Percentiles rank a stretch among this genome's conserved stretches.
Conservation (phyloP, 2,888 invertebrate species). For the Erebia aethiops region DNA sequence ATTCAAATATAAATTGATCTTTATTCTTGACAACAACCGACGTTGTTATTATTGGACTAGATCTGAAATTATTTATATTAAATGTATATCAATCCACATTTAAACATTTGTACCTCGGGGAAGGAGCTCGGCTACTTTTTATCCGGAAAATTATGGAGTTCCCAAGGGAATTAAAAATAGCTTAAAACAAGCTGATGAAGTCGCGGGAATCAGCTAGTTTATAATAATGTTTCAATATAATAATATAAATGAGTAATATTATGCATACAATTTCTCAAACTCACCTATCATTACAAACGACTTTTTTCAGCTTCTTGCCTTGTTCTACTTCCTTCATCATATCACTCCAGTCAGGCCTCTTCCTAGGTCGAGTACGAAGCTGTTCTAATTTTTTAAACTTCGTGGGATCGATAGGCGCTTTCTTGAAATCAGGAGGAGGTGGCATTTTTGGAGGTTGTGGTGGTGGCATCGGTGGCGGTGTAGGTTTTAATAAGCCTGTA, state of each 20-base stretch:
- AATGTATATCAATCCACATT: too few species aligned
- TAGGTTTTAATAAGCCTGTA: slow-evolving; percentile 73
- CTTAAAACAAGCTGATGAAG: too few species aligned
- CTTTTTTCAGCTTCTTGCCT: slow-evolving; percentile 90
- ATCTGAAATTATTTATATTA: slow-evolving; percentile 63
- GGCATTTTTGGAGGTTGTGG: slow-evolving; percentile 88
- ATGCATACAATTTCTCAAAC: not conserved
- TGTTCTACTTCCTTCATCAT: slow-evolving; percentile 96
- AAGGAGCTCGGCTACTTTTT: too few species aligned
- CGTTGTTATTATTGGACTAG: slow-evolving; percentile 83
- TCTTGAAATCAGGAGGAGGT: slow-evolving; percentile 83
- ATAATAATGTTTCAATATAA: too few species aligned
- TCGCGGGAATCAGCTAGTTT: too few species aligned
- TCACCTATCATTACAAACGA: slow-evolving; percentile 92
- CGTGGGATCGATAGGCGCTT: slow-evolving; percentile 80
- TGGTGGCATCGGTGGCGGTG: slow-evolving; percentile 86
- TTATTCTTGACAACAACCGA: slow-evolving; percentile 86
- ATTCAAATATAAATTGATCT: slow-evolving; percentile 93
- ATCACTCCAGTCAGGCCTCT: slow-evolving; percentile 93
- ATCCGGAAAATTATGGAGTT: too few species aligned
- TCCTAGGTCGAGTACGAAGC: slow-evolving; percentile 89
- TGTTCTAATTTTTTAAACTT: slow-evolving; percentile 88
- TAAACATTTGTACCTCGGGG: too few species aligned
- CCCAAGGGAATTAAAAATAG: too few species aligned
- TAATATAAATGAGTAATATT: not conserved